Evolutionary conservation across 2,888 invertebrate genomes (phyloP).

Genomic region (Drosophila lutescens): DNA sequence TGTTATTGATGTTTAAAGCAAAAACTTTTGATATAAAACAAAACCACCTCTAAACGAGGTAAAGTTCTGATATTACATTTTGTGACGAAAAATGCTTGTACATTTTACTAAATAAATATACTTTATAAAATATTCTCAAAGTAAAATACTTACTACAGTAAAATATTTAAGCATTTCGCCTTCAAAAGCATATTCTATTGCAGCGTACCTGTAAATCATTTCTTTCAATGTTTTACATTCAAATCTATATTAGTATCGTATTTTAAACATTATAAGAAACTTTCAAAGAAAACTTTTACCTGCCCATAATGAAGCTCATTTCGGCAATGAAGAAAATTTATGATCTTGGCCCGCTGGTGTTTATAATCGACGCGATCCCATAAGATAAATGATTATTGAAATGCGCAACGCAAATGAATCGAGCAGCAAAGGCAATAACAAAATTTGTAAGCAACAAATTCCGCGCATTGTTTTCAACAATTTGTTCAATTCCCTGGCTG

Average conservation of each 20-base stretch:
- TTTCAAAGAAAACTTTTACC: slow-evolving; percentile 9
- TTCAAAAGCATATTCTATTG: too few species aligned
- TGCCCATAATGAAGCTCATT: slow-evolving; percentile 47
- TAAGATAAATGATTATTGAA: slow-evolving; percentile 77
- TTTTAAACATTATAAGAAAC: neutral
- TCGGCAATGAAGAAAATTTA: slow-evolving; percentile 51
- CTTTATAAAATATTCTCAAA: too few species aligned
- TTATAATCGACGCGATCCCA: slow-evolving; percentile 61
- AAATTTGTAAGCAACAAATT: slow-evolving; percentile 75
- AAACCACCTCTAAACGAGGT: too few species aligned
- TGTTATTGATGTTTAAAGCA: too few species aligned
- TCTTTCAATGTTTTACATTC: neutral
- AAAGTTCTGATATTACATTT: too few species aligned
- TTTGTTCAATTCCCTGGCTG: slow-evolving; percentile 51
- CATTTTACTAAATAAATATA: too few species aligned
- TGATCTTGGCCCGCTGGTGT: slow-evolving; percentile 49
- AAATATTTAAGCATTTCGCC: too few species aligned
- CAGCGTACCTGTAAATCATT: too few species aligned
- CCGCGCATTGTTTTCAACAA: slow-evolving; percentile 71
- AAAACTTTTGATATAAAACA: too few species aligned
- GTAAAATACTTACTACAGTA: too few species aligned
- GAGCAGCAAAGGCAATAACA: slow-evolving; percentile 16
- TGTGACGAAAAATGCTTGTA: too few species aligned
- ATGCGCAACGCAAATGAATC: slow-evolving; percentile 39
- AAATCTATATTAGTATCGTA: neutral